Percentiles rank a stretch among this genome's conserved stretches.
These are phyloP conservation scores for Parotocinclus haroldoi DNA, from an alignment of 2,797 vertebrate genomes.

Conservation along the genomic window DNA sequence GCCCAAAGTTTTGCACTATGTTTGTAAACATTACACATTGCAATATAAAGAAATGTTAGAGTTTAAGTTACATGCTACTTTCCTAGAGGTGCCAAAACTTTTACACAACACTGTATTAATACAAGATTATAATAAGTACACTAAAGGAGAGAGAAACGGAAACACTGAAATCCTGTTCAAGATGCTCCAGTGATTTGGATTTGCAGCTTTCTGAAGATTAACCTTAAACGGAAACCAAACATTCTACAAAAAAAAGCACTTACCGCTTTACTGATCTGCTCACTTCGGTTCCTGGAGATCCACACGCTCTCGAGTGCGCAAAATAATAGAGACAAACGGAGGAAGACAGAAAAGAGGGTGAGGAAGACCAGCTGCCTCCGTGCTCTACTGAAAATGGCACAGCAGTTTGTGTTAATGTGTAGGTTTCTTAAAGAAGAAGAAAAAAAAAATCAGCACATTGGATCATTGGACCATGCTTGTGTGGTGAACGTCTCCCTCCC, in stretches of 20 bases:
- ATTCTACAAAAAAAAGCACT: constrained; percentile 20
- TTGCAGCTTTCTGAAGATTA: too few relatives aligned
- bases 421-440: constrained; percentile 2
- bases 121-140: too few relatives aligned
- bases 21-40: too few relatives aligned
- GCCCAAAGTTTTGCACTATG: too few relatives aligned
- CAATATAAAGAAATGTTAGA: too few relatives aligned
- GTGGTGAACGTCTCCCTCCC: constrained; percentile 24
- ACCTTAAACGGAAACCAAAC: too few relatives aligned
- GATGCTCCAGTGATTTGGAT: too few relatives aligned
- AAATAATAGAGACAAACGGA: constrained; percentile 3
- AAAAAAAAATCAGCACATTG: not conserved
- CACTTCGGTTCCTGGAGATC: not conserved
- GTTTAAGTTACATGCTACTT: too few relatives aligned
- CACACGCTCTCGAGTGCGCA: not conserved
- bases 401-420: constrained; percentile 15
- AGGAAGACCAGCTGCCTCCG: constrained; percentile 9
- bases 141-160: too few relatives aligned
- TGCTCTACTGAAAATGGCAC: constrained; percentile 12
- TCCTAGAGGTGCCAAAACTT: too few relatives aligned
- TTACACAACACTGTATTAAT: too few relatives aligned
- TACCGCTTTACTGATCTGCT: constrained; percentile 24
- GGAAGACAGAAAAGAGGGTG: not conserved
- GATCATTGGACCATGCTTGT: not conserved
- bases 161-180: too few relatives aligned